These are phyloP conservation scores for Epinephelus fuscoguttatus DNA, from an alignment of 2,113 vertebrate genomes.

Conservation along the genomic window DNA sequence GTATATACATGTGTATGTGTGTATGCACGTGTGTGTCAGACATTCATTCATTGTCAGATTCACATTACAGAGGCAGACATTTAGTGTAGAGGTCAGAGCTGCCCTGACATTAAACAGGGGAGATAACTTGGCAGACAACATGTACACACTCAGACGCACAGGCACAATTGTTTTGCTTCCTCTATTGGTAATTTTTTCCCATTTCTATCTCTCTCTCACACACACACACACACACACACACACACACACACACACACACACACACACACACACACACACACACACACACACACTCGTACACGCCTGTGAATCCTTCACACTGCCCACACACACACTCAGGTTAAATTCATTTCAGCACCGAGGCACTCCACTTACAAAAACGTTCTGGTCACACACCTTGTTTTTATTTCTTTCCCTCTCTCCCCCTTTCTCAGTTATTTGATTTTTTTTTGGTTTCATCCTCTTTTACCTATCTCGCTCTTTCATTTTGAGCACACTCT, in stretches of 20 bases:
- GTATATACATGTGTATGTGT: slow-evolving; percentile 3
- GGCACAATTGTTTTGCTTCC: background rate
- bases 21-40: background rate
- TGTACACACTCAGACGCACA: background rate
- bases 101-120: slow-evolving; percentile 50
- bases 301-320: background rate
- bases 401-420: slow-evolving; percentile 5
- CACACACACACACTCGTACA: background rate
- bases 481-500: background rate
- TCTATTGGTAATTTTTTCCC: background rate
- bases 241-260: no score
- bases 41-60: slow-evolving; percentile 32
- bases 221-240: background rate
- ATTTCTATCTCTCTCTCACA: background rate
- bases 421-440: background rate
- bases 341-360: background rate
- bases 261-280: background rate
- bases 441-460: background rate
- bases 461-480: background rate
- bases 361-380: background rate
- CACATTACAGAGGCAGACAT: slow-evolving; percentile 44
- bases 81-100: slow-evolving; percentile 52
- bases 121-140: slow-evolving; percentile 33
- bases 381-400: background rate
- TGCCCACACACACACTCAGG: background rate